Evolutionary conservation across 2,797 vertebrate species (phyloP).

Genomic region (Orestias chungarensis): DNA sequence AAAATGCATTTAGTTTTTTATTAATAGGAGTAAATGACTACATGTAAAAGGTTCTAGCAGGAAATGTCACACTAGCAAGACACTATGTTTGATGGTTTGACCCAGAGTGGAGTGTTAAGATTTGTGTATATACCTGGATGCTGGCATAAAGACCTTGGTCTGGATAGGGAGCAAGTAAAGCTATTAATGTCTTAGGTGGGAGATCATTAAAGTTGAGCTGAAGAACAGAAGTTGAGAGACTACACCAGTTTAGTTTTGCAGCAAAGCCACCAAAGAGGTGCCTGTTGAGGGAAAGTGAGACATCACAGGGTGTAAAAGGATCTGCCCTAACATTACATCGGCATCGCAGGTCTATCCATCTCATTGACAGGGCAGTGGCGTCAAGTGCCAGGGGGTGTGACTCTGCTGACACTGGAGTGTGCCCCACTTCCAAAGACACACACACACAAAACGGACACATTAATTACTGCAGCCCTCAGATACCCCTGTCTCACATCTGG

Average conservation of each 20-base stretch:
- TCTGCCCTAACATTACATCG: slow-evolving; percentile 65
- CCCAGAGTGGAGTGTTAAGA: slow-evolving; percentile 6
- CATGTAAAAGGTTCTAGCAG: background rate
- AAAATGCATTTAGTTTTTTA: background rate
- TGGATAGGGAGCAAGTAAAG: slow-evolving; percentile 58
- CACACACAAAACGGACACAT: slow-evolving; percentile 25
- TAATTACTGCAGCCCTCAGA: slow-evolving; percentile 43
- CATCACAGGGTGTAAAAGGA: slow-evolving; percentile 61
- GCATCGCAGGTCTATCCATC: slow-evolving; percentile 73
- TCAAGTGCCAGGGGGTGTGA: slow-evolving; percentile 77
- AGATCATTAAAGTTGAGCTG: slow-evolving; percentile 31
- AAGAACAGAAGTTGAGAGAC: slow-evolving; percentile 17
- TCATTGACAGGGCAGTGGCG: slow-evolving; percentile 78
- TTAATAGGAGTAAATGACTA: no score
- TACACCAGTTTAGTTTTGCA: slow-evolving; percentile 1
- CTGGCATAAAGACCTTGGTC: slow-evolving; percentile 44
- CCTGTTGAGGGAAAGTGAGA: slow-evolving; percentile 54
- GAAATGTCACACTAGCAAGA: slow-evolving; percentile 11
- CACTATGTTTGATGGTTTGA: slow-evolving; percentile 20
- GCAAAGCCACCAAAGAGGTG: slow-evolving; percentile 26
- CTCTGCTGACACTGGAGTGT: slow-evolving; percentile 73
- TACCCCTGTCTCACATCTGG: slow-evolving; percentile 75
- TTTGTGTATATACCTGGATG: slow-evolving; percentile 22
- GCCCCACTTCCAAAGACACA: slow-evolving; percentile 50
- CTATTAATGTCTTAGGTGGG: slow-evolving; percentile 48